A percentile compares a stretch with the other conserved stretches of the same genome.
Evolutionary conservation across 2,888 invertebrate species (phyloP).

Genomic region (Drosophila planitibia): DNA sequence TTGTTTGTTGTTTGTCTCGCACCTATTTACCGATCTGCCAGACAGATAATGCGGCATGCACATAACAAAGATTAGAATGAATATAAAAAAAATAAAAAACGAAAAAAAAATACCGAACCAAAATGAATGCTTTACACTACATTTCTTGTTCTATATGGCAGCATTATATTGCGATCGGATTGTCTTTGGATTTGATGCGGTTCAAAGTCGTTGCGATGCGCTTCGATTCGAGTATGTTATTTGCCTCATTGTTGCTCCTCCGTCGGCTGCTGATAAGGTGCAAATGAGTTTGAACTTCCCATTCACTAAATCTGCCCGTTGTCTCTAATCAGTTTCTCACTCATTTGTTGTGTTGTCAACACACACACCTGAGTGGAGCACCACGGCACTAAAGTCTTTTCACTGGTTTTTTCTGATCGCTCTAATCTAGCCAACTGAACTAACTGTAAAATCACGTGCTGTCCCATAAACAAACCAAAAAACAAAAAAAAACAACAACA

Average conservation of each 20-base stretch:
- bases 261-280: conserved; percentile 59
- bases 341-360: conserved; percentile 39
- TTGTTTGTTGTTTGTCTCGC: conserved; percentile 41
- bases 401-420: conserved; percentile 2
- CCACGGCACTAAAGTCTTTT: conserved; percentile 2
- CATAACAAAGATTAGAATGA: conserved; percentile 39
- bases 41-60: conserved; percentile 32
- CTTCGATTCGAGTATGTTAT: not conserved
- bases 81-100: conserved; percentile 8
- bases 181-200: conserved; percentile 9
- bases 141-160: not conserved
- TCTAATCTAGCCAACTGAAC: conserved; percentile 18
- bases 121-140: conserved; percentile 9
- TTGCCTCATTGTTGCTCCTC: conserved; percentile 60
- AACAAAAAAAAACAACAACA: conserved; percentile 2
- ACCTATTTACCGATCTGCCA: conserved; percentile 39
- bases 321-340: conserved; percentile 53
- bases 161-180: conserved; percentile 7
- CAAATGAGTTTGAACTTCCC: conserved; percentile 56
- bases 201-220: conserved; percentile 10
- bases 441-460: conserved; percentile 49
- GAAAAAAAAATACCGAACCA: not conserved
- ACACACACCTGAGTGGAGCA: conserved; percentile 24
- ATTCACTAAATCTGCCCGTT: conserved; percentile 79
- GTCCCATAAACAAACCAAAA: conserved; percentile 19